A percentile compares a stretch with the other conserved stretches of the same genome.
These are phyloP conservation scores for Indicator indicator DNA, from an alignment of 2,113 vertebrate species.

Conservation along the genomic window DNA sequence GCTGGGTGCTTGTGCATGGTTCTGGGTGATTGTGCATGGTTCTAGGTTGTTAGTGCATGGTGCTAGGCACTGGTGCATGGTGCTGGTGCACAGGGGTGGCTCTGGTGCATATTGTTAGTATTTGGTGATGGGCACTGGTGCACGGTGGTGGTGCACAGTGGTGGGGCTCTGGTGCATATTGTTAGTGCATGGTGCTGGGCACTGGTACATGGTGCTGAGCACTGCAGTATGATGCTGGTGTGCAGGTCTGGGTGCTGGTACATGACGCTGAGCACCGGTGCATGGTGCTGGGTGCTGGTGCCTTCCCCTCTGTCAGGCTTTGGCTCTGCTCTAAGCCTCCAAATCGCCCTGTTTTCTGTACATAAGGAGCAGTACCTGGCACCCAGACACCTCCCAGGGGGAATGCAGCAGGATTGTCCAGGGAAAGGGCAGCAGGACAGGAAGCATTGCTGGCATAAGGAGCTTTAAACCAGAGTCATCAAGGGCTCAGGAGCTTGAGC, in stretches of 20 bases:
- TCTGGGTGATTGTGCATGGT: neutral
- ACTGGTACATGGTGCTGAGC: too few species aligned
- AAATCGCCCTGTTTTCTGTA: neutral
- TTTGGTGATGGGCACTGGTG: neutral
- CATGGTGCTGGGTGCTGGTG: fast-evolving
- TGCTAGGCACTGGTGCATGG: too few species aligned
- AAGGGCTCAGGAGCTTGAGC: neutral
- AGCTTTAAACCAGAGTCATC: neutral
- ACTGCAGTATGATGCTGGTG: neutral
- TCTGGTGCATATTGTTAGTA: neutral
- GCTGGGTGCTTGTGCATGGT: neutral
- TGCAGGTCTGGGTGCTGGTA: too few species aligned
- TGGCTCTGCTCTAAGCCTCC: too few species aligned
- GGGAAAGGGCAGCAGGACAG: neutral
- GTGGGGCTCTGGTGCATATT: neutral
- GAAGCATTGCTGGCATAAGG: neutral
- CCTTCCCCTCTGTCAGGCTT: too few species aligned
- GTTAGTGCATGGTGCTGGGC: neutral
- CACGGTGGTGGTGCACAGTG: neutral
- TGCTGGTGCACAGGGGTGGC: too few species aligned
- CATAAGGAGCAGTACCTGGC: neutral
- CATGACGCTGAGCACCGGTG: neutral
- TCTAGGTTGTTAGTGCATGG: neutral
- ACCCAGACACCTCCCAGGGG: neutral
- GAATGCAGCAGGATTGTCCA: neutral